Base-by-base conservation (phyloP, 2,888 invertebrate genomes). In the Lasioglossum figueresi region DNA sequence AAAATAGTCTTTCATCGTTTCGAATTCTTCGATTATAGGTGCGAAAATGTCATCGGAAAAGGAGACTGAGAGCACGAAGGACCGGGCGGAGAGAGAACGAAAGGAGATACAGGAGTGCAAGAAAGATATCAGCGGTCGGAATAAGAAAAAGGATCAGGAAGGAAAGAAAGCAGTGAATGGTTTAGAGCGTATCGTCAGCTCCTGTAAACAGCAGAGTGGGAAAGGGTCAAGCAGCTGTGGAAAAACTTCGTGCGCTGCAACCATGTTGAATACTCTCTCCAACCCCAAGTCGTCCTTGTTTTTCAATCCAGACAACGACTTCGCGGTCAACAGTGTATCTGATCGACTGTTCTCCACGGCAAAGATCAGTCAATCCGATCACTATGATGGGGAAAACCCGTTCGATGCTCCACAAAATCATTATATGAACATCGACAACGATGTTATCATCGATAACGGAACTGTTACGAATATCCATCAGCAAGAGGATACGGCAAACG, bases 91-190 rank as follows among this genome's bases (percentile, higher is more conserved):
- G 0, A 85, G 84, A 19, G 90, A 88, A 12, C 59, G 31, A 2
- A 84, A 82, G 40, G 90, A 90, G 79, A 77, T 90, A 8, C 40
- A 83, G 14, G 76, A 83, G 12, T 91, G 90, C 63, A 90, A 86
- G 80, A 83, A 80, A n/a, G 3, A 31, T 6, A 19, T 14, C n/a
- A 5, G 6, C 0, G 27, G 31, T 1, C 59, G 59, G 70, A 5
- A 59, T 4, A 72, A 71, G 10, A 43, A 45, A 0, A 72, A 66
- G 8, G 23, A 12, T 0, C n/a, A 76, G 19, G 66, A 23, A 0
- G 16, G 12, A n/a, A 84, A 79, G 23, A 63, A 73, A 19, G 8
- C 31, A 14, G 1, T 8, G 14, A 19, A 27, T 1, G 75, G n/a
- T 52, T 56, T 83, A 23, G 59, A 85, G 6, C 76, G 85, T 23